Conservation (phyloP, 2,888 invertebrate species). For the Augochlorella aurata region DNA sequence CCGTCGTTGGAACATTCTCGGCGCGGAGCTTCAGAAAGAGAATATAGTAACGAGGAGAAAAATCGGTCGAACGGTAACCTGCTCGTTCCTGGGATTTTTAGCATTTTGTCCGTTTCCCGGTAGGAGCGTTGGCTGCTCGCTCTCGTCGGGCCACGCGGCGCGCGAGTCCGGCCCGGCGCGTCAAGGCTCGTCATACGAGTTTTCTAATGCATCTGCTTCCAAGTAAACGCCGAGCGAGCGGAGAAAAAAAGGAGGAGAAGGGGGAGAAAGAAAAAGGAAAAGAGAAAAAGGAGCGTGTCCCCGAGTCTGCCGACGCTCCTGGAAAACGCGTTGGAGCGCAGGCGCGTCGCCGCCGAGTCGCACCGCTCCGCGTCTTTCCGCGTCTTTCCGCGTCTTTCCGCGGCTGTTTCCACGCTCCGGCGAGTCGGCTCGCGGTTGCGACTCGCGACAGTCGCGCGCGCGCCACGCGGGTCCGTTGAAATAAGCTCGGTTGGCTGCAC, state of each 20-base stretch:
- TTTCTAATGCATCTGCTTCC: conserved; percentile 74
- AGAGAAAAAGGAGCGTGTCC: conserved; percentile 36
- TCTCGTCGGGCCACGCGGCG: conserved; percentile 31
- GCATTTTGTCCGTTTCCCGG: conserved; percentile 15
- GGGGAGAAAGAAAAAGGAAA: background rate
- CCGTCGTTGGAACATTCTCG: background rate
- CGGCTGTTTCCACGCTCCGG: conserved; percentile 67
- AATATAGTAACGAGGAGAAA: background rate
- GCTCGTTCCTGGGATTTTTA: background rate
- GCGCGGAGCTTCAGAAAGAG: background rate
- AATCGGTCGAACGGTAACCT: conserved; percentile 2
- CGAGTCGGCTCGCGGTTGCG: conserved; percentile 61
- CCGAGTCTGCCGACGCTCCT: conserved; percentile 17
- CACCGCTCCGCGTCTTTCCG: too few species aligned
- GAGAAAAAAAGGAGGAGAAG: background rate
- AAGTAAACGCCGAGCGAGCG: conserved; percentile 61
- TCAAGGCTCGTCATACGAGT: conserved; percentile 64
- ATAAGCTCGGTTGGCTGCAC: conserved; percentile 68
- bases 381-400: conserved; percentile 56
- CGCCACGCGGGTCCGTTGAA: conserved; percentile 73
- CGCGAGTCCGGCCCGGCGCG: background rate
- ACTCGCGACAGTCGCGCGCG: conserved; percentile 58
- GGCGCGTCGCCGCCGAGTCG: conserved; percentile 47
- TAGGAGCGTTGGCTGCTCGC: conserved; percentile 26
- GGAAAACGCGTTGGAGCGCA: conserved; percentile 52